These are phyloP conservation scores for Toxotes chatareus DNA, from an alignment of 2,113 vertebrate genomes.

Conservation along the genomic window DNA sequence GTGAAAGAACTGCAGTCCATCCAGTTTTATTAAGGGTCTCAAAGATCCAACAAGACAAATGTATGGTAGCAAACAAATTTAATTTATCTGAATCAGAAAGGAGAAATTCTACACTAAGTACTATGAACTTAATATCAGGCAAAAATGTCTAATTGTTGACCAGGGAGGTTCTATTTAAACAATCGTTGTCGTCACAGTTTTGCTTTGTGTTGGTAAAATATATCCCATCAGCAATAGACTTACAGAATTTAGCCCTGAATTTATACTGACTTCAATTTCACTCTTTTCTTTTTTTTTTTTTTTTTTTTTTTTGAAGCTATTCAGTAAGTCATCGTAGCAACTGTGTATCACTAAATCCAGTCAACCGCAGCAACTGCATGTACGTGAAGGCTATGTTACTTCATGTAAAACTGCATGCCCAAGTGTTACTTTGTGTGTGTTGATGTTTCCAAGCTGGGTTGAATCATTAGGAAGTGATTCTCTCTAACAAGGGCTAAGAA, in stretches of 20 bases:
- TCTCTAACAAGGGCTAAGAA: slow-evolving; percentile 83
- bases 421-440: slow-evolving; percentile 76
- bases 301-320: background rate
- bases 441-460: slow-evolving; percentile 79
- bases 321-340: background rate
- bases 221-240: background rate
- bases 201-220: background rate
- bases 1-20: slow-evolving; percentile 41
- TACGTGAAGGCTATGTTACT: slow-evolving; percentile 26
- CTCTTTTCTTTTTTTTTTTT: background rate
- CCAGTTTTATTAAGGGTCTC: slow-evolving; percentile 30
- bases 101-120: background rate
- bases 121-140: background rate
- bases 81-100: too few species aligned
- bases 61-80: background rate
- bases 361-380: slow-evolving; percentile 29
- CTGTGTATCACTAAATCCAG: slow-evolving; percentile 38
- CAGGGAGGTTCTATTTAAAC: background rate
- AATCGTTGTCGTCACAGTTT: background rate
- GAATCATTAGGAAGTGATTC: slow-evolving; percentile 83
- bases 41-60: background rate
- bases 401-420: slow-evolving; percentile 60
- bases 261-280: background rate
- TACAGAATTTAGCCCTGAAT: background rate
- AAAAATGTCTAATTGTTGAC: background rate